Conservation (phyloP, 2,797 vertebrate species). For the Sebastes trivittatus region DNA sequence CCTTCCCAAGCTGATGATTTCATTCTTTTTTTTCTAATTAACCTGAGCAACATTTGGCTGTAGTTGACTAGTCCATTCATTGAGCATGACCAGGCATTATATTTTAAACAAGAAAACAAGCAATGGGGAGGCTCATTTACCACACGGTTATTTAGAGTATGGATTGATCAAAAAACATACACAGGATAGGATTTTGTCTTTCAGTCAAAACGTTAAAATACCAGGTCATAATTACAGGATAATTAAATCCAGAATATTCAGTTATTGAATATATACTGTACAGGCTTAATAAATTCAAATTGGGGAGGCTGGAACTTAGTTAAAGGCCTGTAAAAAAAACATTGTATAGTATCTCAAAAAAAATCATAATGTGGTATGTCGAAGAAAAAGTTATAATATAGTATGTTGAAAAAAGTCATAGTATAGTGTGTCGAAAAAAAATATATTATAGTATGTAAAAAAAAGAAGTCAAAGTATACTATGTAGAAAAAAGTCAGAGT, state of each 20-base stretch:
- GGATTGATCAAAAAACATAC: background rate
- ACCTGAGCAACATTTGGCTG: background rate
- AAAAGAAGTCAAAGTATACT: too few relatives aligned
- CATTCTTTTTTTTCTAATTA: background rate
- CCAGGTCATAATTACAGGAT: background rate
- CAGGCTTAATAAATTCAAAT: too few relatives aligned
- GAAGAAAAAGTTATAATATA: too few relatives aligned
- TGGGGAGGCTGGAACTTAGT: accelerated
- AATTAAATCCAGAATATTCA: background rate
- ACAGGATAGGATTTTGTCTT: background rate
- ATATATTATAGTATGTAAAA: too few relatives aligned
- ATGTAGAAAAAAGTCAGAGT: too few relatives aligned
- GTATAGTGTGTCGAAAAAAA: too few relatives aligned
- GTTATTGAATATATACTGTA: background rate
- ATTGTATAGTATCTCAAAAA: too few relatives aligned
- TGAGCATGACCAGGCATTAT: background rate
- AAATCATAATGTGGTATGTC: too few relatives aligned
- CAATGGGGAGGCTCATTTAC: background rate
- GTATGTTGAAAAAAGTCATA: too few relatives aligned
- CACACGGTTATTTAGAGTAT: accelerated
- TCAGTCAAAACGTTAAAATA: background rate
- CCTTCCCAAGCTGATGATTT: background rate
- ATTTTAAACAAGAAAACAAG: background rate
- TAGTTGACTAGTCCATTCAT: background rate
- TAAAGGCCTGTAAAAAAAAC: too few relatives aligned